A percentile compares a stretch with the other conserved stretches of the same genome.
These are phyloP conservation scores for Eupithecia centaureata DNA, from an alignment of 2,888 invertebrate genomes.

Conservation along the genomic window DNA sequence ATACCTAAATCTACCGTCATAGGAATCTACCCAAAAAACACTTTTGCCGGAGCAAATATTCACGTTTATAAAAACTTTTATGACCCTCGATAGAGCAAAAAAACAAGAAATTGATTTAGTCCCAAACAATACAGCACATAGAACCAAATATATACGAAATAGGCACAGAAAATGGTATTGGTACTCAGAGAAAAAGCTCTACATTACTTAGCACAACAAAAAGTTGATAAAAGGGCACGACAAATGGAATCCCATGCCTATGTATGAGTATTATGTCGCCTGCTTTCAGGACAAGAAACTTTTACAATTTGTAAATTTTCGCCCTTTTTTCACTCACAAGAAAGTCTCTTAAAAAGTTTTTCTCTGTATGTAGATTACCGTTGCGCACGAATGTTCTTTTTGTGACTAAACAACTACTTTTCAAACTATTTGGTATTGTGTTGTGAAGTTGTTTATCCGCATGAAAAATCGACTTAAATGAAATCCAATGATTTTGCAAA, in stretches of 20 bases:
- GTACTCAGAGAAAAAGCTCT: constrained; percentile 11
- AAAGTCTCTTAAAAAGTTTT: constrained; percentile 23
- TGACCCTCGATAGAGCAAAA: neutral
- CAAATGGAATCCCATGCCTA: constrained; percentile 41
- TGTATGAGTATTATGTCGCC: constrained; percentile 40
- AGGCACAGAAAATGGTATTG: neutral
- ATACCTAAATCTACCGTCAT: neutral
- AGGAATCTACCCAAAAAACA: neutral
- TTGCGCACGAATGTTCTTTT: constrained; percentile 16
- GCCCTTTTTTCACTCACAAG: constrained; percentile 28
- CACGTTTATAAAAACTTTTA: neutral
- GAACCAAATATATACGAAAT: neutral
- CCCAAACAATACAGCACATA: neutral
- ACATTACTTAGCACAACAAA: constrained; percentile 32
- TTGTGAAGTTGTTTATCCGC: neutral
- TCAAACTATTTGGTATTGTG: neutral
- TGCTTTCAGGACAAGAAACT: constrained; percentile 39
- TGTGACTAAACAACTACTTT: neutral
- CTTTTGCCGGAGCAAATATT: neutral
- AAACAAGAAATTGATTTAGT: neutral
- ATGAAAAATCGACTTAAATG: too few species aligned
- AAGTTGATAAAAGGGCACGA: constrained; percentile 36
- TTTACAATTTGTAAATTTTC: constrained; percentile 39
- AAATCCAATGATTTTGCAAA: too few species aligned
- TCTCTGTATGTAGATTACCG: constrained; percentile 20